phyloP scores from a whole-genome alignment of 2,888 invertebrate species.

The Erebia palarica region DNA sequence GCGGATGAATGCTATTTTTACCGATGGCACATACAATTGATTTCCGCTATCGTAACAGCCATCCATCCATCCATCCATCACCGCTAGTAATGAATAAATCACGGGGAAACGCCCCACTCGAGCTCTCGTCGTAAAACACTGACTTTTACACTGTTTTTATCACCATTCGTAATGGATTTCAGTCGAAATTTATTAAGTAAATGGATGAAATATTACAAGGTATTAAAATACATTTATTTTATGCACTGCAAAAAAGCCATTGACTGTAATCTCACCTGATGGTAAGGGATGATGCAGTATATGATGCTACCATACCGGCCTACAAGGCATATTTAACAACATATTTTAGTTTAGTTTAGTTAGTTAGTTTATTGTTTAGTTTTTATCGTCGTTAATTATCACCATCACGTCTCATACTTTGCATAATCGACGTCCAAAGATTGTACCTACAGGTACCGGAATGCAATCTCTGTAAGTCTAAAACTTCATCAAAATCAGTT shows the following conservation, averaged over 20 bases:
- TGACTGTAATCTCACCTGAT: not conserved
- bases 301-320: no score
- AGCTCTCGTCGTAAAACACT: conserved; percentile 11
- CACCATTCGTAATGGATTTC: conserved; percentile 13
- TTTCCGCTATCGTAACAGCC: conserved; percentile 7
- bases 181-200: not conserved
- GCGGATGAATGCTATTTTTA: conserved; percentile 1
- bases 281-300: no score
- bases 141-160: conserved; percentile 18
- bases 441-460: no score
- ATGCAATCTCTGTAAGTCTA: no score
- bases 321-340: no score
- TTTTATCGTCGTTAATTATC: no score
- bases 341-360: no score
- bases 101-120: not conserved
- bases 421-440: no score
- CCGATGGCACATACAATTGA: conserved; percentile 2
- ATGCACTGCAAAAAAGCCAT: no score
- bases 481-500: no score
- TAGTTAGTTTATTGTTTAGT: no score
- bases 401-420: no score
- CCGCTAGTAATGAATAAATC: conserved; percentile 9
- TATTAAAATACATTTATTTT: not conserved
- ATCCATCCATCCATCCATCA: conserved; percentile 3
- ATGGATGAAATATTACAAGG: not conserved